phyloP scores from a whole-genome alignment of 2,113 vertebrate species.

The Labrus mixtus region DNA sequence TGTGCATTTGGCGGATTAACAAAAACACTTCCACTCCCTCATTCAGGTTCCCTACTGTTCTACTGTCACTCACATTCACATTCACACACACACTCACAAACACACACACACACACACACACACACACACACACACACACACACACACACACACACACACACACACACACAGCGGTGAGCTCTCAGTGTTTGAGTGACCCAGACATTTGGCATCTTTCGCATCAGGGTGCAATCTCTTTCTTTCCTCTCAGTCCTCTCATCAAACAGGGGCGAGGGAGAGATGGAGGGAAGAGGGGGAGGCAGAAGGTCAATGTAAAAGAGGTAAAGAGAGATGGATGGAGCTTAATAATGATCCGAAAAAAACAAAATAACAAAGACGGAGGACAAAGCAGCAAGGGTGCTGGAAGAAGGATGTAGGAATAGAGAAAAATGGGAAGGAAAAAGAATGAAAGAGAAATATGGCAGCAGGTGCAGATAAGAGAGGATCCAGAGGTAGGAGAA shows the following conservation, averaged over 20 bases:
- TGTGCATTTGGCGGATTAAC: slow-evolving; percentile 32
- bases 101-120: slow-evolving; percentile 13
- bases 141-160: slow-evolving; percentile 37
- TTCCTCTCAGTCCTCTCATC: slow-evolving; percentile 72
- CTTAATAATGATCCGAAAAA: slow-evolving; percentile 60
- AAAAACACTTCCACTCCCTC: slow-evolving; percentile 49
- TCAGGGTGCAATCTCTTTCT: slow-evolving; percentile 76
- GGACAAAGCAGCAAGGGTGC: not conserved
- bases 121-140: slow-evolving; percentile 8
- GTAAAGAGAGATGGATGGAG: slow-evolving; percentile 47
- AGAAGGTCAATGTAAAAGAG: slow-evolving; percentile 57
- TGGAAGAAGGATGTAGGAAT: slow-evolving; percentile 9
- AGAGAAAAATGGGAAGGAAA: slow-evolving; percentile 18
- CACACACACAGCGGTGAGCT: slow-evolving; percentile 45
- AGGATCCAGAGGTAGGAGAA: too few relatives aligned
- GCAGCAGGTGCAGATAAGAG: not conserved
- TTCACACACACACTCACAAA: too few relatives aligned
- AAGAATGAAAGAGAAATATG: not conserved
- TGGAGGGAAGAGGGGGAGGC: slow-evolving; percentile 33
- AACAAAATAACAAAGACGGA: slow-evolving; percentile 57
- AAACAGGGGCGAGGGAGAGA: slow-evolving; percentile 56
- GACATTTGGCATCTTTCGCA: slow-evolving; percentile 75
- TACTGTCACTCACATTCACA: slow-evolving; percentile 35
- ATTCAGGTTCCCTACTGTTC: slow-evolving; percentile 54
- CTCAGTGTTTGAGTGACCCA: slow-evolving; percentile 67